phyloP scores from a whole-genome alignment of 53 echinoderm and acorn worm genomes.

The Holothuria scabra region DNA sequence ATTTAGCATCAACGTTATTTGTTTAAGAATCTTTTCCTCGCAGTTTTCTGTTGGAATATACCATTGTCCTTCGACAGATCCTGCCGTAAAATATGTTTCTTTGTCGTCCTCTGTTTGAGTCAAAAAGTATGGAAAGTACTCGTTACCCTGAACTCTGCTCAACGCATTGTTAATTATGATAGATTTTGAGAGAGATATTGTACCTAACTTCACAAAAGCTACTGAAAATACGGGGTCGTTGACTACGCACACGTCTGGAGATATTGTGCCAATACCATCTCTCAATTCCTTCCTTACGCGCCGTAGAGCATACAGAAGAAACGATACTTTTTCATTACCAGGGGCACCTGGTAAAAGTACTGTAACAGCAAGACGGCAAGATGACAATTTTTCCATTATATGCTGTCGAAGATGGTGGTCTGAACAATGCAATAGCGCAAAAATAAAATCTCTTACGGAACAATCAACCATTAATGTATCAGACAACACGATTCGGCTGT shows the following conservation, averaged over 20 bases:
- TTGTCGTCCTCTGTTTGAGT: not conserved
- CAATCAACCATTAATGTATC: not conserved
- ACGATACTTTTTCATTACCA: not conserved
- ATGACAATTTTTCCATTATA: not conserved
- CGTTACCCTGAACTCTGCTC: constrained; percentile 8
- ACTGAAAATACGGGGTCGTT: not conserved
- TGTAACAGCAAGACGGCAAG: constrained; percentile 1
- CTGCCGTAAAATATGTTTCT: not conserved
- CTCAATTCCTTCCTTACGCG: not conserved
- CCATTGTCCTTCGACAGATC: constrained; percentile 16
- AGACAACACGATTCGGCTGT: not conserved
- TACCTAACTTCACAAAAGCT: not conserved
- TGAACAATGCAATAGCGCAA: not conserved
- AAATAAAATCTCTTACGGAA: not conserved
- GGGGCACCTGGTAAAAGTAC: not conserved
- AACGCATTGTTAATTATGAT: not conserved
- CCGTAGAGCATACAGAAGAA: not conserved
- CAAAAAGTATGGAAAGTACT: not conserved
- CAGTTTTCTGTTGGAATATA: not conserved
- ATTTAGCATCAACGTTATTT: not conserved
- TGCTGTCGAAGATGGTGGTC: not conserved
- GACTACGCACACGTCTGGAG: not conserved
- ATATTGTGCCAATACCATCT: not conserved
- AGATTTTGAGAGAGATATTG: not conserved
- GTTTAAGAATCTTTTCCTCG: not conserved